Base-by-base conservation (phyloP, 2,888 invertebrate genomes). In the Gastrophysa polygoni region DNA sequence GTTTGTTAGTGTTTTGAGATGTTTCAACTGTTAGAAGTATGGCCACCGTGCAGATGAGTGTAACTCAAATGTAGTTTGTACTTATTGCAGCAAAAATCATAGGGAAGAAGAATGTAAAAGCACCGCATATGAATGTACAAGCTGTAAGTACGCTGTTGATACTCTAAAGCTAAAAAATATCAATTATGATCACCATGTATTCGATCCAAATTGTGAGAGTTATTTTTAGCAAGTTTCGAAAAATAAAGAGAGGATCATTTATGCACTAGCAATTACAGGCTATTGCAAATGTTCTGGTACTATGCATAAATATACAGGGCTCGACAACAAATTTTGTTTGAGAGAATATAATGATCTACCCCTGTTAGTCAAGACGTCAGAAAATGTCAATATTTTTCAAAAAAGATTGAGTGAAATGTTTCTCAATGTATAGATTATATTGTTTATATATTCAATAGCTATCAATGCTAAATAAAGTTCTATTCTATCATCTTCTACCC, bases 1-100 rank as follows among this genome's bases (percentile, higher is more conserved):
- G 2, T 50, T 50, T 14, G 16, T 50, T 24, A 50, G 50, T 24
- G 28, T 50, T n/a, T 50, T 28, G 10, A 24, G 50, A 28, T 50
- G 21, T 24, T 50, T 50, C 28, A 21, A 28, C 7, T 50, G 28
- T 50, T 50, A 29, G 50, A 44, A 44, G 10, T 44, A 7, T 44
- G 16, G 18, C 7, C 16, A 44, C 10, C 44, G 18, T 44, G 17
- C 46, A 1, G 46, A 46, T 21, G 18, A 46, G 17, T 46, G 21
- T 46, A 46, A 20, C 1, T 46, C 46, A 4, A 21, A 18, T 24
- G 24, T 24, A 24, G 46, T 46, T 5, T 46, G 46, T 21, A 18
- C 10, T 11, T 21, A 18, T 18, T 46, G 46, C 8, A 20, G 7
- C 11, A 8, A 21, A 20, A 46, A 21, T 18, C 46, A 46, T 11